Base-by-base conservation (phyloP, 2,797 vertebrate genomes). In the Salmo trutta region DNA sequence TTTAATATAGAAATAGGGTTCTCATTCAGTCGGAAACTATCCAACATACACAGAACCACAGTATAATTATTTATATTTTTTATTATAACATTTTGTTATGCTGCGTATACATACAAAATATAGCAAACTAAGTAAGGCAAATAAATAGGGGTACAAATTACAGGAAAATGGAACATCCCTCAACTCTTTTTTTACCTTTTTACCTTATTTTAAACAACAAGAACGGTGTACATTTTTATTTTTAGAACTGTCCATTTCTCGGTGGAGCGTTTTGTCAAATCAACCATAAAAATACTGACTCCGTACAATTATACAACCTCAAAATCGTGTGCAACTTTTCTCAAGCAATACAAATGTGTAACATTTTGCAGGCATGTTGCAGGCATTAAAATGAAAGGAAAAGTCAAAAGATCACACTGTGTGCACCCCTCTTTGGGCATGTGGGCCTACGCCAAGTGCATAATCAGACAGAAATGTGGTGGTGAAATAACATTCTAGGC, bases 71-170 rank as follows among this genome's bases (percentile, higher is more conserved):
- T 84, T 77, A 90, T 89, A 91, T 88, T 87, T 90, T 91, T 91
- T 88, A 90, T 24, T 93, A 92, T 91, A 92, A 91, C 90, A 91
- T 89, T 94, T 91, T 93, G 89, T 89, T 90, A 95, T 93, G 93
- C 84, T 91, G 93, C 90, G 93, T 94, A 94, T 96, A 96, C 94
- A 93, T 96, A 96, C 91, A 94, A 95, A 94, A 96, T 90, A 93
- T 94, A 95, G 93, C 94, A 94, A 96, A 95, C 94, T 95, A 96
- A 95, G 95, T 95, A 96, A 95, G 93, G 94, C 95, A 95, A 97
- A 96, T 96, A 97, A 96, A 96, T 96, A 96, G 94, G 95, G 93
- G 91, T 95, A 94, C 92, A 93, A 95, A 95, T 95, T 96, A 96
- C 95, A 96, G 91, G 91, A 92, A 93, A 92, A 91, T 86, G 86